A percentile compares a stretch with the other conserved stretches of the same genome.
phyloP scores from a whole-genome alignment of 2,797 vertebrate species.

The Chaenodraco wilsoni region DNA sequence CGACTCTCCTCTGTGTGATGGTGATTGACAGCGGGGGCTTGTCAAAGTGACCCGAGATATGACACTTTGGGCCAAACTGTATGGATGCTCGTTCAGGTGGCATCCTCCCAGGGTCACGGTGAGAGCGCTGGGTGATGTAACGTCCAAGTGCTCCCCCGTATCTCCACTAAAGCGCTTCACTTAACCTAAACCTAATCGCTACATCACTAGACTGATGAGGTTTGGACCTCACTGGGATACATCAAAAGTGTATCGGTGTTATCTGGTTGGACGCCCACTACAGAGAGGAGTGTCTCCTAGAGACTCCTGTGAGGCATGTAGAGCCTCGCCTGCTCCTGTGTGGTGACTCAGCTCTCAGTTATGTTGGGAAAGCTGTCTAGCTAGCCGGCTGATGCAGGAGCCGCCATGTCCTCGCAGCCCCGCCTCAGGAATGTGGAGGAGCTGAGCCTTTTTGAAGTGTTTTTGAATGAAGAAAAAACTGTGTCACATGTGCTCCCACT shows the following conservation, averaged over 20 bases:
- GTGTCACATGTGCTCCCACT: too few relatives aligned
- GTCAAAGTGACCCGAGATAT: conserved; percentile 57
- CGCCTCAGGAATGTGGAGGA: conserved; percentile 72
- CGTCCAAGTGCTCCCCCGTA: conserved; percentile 29
- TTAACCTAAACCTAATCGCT: conserved; percentile 32
- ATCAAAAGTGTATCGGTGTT: conserved; percentile 33
- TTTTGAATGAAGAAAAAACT: neutral
- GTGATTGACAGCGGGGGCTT: conserved; percentile 51
- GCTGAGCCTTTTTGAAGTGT: conserved; percentile 61
- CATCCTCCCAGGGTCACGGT: conserved; percentile 56
- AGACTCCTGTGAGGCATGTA: conserved; percentile 57
- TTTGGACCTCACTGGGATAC: conserved; percentile 13
- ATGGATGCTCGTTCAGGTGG: conserved; percentile 54
- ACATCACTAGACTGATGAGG: conserved; percentile 49
- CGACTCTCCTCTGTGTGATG: conserved; percentile 43
- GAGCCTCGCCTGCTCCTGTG: conserved; percentile 63
- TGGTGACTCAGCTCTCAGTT: conserved; percentile 72
- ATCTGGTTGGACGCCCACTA: conserved; percentile 28
- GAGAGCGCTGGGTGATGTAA: conserved; percentile 60
- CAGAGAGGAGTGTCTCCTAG: conserved; percentile 48
- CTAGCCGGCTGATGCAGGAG: conserved; percentile 60
- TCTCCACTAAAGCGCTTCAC: conserved; percentile 44
- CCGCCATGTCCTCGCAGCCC: conserved; percentile 62
- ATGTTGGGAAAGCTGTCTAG: conserved; percentile 72
- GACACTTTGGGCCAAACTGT: conserved; percentile 61